Evolutionary conservation across 2,113 vertebrate genomes (phyloP).

Genomic region (Montifringilla adamsi): DNA sequence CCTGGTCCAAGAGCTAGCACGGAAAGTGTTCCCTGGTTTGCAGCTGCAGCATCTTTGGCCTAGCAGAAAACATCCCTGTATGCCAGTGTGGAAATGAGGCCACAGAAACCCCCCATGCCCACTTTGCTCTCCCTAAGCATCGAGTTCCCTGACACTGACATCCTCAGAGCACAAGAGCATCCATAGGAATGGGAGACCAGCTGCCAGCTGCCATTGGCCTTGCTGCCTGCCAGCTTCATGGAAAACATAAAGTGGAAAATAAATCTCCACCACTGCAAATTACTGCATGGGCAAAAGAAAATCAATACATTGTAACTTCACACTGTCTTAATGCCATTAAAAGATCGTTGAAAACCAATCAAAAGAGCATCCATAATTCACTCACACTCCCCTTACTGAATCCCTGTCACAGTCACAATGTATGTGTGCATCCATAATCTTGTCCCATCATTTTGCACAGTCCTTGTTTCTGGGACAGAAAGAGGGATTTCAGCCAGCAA

Average conservation of each 20-base stretch:
- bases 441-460: background rate
- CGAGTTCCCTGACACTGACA: background rate
- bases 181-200: background rate
- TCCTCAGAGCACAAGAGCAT: background rate
- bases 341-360: background rate
- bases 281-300: slow-evolving; percentile 25
- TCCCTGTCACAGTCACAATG: background rate
- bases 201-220: background rate
- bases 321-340: background rate
- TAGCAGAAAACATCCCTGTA: background rate
- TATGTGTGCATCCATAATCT: background rate
- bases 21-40: background rate
- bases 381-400: background rate
- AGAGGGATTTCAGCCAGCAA: background rate
- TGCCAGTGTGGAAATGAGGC: background rate
- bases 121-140: background rate
- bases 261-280: slow-evolving; percentile 40
- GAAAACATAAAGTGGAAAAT: background rate
- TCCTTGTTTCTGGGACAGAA: background rate
- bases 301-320: slow-evolving; percentile 38
- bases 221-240: background rate
- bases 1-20: background rate
- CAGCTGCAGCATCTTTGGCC: background rate
- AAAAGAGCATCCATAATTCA: slow-evolving; percentile 6
- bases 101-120: background rate